Evolutionary conservation across 2,888 invertebrate species (phyloP).

Genomic region (Heliothis peltigera): DNA sequence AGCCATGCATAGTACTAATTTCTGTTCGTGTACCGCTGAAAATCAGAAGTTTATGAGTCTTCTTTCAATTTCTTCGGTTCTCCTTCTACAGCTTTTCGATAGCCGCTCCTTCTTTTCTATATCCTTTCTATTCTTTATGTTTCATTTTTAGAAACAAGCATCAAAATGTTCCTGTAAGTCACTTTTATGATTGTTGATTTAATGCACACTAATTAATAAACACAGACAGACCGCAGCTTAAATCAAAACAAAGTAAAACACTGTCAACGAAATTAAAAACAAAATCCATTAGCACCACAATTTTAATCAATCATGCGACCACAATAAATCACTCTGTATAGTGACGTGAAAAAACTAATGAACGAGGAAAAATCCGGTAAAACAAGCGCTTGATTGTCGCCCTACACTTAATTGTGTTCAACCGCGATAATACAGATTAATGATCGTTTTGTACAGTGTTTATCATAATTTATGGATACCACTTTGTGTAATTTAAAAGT

Average conservation of each 20-base stretch:
- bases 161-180: no score
- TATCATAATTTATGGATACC: slow-evolving; percentile 60
- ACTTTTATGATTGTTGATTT: not conserved
- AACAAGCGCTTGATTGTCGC: slow-evolving; percentile 58
- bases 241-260: slow-evolving; percentile 20
- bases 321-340: slow-evolving; percentile 47
- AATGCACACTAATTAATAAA: slow-evolving; percentile 2
- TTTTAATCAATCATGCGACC: slow-evolving; percentile 52
- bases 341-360: slow-evolving; percentile 50
- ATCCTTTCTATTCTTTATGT: no score
- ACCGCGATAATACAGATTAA: slow-evolving; percentile 72
- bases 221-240: slow-evolving; percentile 13
- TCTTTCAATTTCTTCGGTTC: no score
- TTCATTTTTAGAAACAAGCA: no score
- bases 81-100: no score
- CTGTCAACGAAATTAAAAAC: slow-evolving; percentile 46
- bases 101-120: no score
- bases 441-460: slow-evolving; percentile 61
- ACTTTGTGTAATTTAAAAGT: slow-evolving; percentile 48
- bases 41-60: no score
- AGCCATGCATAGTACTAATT: no score
- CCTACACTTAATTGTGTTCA: slow-evolving; percentile 68
- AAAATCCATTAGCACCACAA: slow-evolving; percentile 37
- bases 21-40: no score
- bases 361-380: slow-evolving; percentile 57